A percentile compares a stretch with the other conserved stretches of the same genome.
Evolutionary conservation across 2,888 invertebrate genomes (phyloP).

Genomic region (Latrodectus elegans): DNA sequence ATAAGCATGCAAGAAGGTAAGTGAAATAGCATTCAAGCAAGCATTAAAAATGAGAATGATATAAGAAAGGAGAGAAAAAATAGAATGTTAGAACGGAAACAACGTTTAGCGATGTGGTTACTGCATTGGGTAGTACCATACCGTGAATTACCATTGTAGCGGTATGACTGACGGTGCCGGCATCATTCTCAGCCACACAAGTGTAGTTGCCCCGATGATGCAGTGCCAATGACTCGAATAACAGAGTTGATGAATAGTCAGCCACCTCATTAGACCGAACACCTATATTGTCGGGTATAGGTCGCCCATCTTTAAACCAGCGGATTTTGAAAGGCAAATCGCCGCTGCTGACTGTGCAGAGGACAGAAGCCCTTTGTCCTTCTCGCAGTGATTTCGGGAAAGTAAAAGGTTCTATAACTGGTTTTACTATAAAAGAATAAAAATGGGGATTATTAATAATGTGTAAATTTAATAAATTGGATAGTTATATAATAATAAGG

Average conservation of each 20-base stretch:
- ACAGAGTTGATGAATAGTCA: constrained; percentile 74
- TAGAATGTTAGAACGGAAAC: constrained; percentile 8
- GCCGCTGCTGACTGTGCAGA: constrained; percentile 75
- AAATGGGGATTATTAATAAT: neutral
- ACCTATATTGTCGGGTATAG: constrained; percentile 52
- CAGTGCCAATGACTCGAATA: constrained; percentile 73
- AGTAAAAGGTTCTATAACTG: constrained; percentile 79
- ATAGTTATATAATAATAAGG: too few relatives aligned
- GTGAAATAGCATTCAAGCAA: too few relatives aligned
- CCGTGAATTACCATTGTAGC: constrained; percentile 72
- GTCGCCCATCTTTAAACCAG: constrained; percentile 70
- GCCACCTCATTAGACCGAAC: constrained; percentile 71
- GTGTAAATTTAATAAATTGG: too few relatives aligned
- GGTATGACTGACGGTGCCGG: constrained; percentile 73
- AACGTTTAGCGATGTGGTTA: constrained; percentile 40
- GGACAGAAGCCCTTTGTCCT: constrained; percentile 75
- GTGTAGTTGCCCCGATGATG: constrained; percentile 74
- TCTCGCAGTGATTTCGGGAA: constrained; percentile 75
- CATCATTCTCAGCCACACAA: constrained; percentile 73
- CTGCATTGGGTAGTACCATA: constrained; percentile 67
- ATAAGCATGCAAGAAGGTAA: too few relatives aligned
- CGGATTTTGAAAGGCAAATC: constrained; percentile 70
- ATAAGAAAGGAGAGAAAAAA: neutral
- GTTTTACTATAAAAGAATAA: constrained; percentile 75
- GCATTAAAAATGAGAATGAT: neutral